Evolutionary conservation across 2,113 vertebrate genomes (phyloP).

Genomic region (Corapipo altera): DNA sequence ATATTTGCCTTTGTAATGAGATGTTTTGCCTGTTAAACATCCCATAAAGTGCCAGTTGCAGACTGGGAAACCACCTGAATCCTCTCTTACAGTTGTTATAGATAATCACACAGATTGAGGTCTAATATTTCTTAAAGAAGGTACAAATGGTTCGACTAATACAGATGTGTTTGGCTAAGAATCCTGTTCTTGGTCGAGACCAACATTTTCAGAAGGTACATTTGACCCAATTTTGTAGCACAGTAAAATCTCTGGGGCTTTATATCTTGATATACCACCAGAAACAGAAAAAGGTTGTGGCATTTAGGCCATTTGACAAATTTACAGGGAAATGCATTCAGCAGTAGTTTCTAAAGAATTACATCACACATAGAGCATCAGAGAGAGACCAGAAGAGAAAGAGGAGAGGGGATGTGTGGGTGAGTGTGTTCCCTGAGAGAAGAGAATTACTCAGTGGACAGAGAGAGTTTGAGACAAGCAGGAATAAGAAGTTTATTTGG

Average conservation of each 20-base stretch:
- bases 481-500: background rate
- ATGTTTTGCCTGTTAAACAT: slow-evolving; percentile 32
- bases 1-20: slow-evolving; percentile 49
- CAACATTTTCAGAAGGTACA: background rate
- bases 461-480: background rate
- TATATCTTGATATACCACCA: background rate
- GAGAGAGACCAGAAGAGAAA: background rate
- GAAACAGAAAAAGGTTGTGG: background rate
- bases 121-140: background rate
- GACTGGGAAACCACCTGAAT: slow-evolving; percentile 16
- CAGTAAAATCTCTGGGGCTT: background rate
- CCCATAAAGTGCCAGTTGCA: background rate
- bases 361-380: background rate
- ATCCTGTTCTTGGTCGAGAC: background rate
- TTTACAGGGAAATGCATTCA: background rate
- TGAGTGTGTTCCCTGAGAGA: background rate
- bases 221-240: background rate
- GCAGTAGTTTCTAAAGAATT: background rate
- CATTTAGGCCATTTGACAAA: background rate
- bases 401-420: background rate
- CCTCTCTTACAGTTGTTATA: background rate
- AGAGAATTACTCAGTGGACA: background rate
- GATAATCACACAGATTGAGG: background rate
- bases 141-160: background rate
- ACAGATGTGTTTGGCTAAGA: background rate